Percentiles rank a stretch among this genome's conserved stretches.
phyloP scores from a whole-genome alignment of 2,113 vertebrate genomes.

The Aegithalos caudatus region DNA sequence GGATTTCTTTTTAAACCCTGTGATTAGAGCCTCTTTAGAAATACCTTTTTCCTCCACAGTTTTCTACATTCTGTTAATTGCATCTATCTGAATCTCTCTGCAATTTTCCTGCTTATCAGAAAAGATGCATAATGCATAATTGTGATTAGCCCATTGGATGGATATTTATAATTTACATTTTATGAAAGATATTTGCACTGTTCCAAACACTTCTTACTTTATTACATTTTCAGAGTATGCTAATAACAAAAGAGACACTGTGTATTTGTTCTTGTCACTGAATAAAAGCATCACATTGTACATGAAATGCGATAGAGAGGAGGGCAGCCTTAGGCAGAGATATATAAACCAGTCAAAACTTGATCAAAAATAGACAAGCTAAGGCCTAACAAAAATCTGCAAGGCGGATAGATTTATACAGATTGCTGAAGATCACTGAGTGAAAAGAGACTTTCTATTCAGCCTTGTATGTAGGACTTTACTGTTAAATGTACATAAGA shows the following conservation, averaged over 20 bases:
- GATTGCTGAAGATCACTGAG: neutral
- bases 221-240: neutral
- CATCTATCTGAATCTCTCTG: slow-evolving; percentile 8
- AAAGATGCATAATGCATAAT: neutral
- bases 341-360: neutral
- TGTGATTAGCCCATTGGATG: slow-evolving; percentile 6
- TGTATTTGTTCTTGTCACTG: neutral
- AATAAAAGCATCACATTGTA: neutral
- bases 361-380: neutral
- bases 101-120: slow-evolving; percentile 12
- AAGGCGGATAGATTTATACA: neutral
- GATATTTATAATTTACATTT: slow-evolving; percentile 37
- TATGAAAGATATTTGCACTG: neutral
- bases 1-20: neutral
- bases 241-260: neutral
- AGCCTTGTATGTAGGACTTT: neutral
- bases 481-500: neutral
- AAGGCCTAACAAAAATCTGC: neutral
- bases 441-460: neutral
- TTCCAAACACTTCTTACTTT: slow-evolving; percentile 9
- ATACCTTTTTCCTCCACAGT: neutral
- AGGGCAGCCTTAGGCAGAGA: neutral
- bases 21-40: slow-evolving; percentile 38
- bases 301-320: neutral
- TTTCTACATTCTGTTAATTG: neutral